A percentile compares a stretch with the other conserved stretches of the same genome.
phyloP scores from a whole-genome alignment of 2,888 invertebrate genomes.

The Drosophila anceps region DNA sequence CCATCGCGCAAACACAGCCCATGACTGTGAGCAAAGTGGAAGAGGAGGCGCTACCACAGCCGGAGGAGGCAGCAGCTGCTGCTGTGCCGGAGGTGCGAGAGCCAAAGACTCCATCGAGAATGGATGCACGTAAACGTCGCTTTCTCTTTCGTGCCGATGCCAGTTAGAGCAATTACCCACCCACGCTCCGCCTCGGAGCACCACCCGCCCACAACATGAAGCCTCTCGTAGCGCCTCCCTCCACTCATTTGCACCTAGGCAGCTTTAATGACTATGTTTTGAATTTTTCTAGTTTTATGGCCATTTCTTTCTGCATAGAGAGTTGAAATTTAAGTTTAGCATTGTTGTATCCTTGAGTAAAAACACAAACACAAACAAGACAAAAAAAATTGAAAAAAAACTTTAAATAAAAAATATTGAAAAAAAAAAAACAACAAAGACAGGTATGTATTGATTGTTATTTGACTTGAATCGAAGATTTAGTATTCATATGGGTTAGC shows the following conservation, averaged over 20 bases:
- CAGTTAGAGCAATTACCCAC: constrained; percentile 65
- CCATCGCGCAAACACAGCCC: constrained; percentile 59
- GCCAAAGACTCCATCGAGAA: constrained; percentile 83
- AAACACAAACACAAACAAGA: constrained; percentile 32
- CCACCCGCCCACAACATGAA: constrained; percentile 42
- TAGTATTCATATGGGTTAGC: constrained; percentile 32
- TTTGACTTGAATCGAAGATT: background rate
- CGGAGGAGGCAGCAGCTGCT: constrained; percentile 61
- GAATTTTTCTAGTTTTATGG: constrained; percentile 73
- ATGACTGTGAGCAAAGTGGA: constrained; percentile 64
- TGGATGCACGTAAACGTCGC: constrained; percentile 86
- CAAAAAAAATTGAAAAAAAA: constrained; percentile 44
- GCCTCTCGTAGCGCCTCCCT: constrained; percentile 18
- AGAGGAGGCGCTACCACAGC: constrained; percentile 34
- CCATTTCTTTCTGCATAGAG: constrained; percentile 45
- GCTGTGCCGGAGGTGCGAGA: constrained; percentile 63
- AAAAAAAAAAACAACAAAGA: constrained; percentile 23
- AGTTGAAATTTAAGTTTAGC: constrained; percentile 68
- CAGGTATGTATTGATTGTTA: constrained; percentile 18
- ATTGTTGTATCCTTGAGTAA: constrained; percentile 63
- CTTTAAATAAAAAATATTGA: constrained; percentile 45
- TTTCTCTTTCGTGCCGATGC: constrained; percentile 85
- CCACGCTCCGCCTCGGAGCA: constrained; percentile 13
- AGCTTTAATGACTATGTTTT: constrained; percentile 56
- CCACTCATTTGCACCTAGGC: constrained; percentile 64